A percentile compares a stretch with the other conserved stretches of the same genome.
Conservation (phyloP, 2,113 vertebrate species). For the Callorhinus ursinus region DNA sequence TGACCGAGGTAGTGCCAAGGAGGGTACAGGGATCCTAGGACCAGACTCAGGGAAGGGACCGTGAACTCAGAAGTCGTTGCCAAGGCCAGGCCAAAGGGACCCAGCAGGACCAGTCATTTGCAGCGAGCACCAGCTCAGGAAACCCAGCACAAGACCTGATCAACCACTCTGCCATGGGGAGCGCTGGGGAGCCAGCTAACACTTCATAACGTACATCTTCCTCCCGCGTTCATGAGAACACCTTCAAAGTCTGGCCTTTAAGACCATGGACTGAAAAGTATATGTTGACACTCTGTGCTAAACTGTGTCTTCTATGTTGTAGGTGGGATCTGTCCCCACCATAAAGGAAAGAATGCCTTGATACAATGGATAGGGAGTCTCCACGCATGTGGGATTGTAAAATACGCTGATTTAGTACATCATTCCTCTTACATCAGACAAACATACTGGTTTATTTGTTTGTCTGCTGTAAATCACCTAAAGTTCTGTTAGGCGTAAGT, state of each 20-base stretch:
- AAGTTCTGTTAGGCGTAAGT: conserved; percentile 1
- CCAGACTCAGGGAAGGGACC: background rate
- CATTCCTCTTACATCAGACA: background rate
- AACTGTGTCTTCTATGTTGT: background rate
- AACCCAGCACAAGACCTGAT: background rate
- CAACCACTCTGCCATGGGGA: background rate
- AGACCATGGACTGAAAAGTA: background rate
- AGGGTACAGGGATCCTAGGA: background rate
- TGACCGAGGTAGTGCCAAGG: background rate
- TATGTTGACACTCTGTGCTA: background rate
- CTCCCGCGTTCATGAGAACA: background rate
- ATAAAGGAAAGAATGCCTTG: background rate
- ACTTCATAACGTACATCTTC: too few relatives aligned
- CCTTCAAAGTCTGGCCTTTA: background rate
- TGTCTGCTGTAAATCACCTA: conserved; percentile 30
- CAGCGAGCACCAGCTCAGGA: background rate
- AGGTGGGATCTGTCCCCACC: background rate
- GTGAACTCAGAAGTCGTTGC: background rate
- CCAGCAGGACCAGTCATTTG: background rate
- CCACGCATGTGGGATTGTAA: background rate
- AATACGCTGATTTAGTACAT: background rate
- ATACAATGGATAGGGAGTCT: background rate
- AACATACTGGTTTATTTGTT: conserved; percentile 8
- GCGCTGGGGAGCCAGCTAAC: background rate
- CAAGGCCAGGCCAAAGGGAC: background rate